Conservation (phyloP, 2,113 vertebrate species). For the Pogonocichla stellata region DNA sequence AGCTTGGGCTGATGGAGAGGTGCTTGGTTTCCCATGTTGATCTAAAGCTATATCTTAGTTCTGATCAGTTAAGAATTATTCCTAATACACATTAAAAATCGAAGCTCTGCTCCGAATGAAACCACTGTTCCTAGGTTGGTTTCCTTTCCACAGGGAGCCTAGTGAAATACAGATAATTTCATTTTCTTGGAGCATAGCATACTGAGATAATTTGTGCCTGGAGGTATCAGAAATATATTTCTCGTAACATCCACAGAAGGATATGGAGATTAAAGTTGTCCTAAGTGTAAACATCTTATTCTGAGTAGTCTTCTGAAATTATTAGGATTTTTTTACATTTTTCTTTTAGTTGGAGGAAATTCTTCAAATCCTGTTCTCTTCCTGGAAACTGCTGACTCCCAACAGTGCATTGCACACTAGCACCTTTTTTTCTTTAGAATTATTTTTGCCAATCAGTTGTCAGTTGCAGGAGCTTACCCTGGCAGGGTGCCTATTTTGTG, state of each 20-base stretch:
- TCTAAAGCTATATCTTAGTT: background rate
- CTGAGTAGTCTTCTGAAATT: background rate
- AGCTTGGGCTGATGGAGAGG: background rate
- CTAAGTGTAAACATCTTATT: background rate
- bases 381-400: background rate
- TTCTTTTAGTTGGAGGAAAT: background rate
- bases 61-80: background rate
- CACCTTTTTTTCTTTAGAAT: background rate
- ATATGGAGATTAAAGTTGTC: background rate
- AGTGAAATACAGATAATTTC: background rate
- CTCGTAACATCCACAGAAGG: background rate
- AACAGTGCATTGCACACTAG: accelerated
- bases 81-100: background rate
- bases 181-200: background rate
- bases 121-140: background rate
- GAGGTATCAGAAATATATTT: background rate
- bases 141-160: background rate
- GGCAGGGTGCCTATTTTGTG: background rate
- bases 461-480: background rate
- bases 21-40: accelerated
- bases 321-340: background rate
- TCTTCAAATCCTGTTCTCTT: background rate
- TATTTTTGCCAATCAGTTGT: background rate
- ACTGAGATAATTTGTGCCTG: background rate
- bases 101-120: background rate